These are phyloP conservation scores for Sorex araneus DNA, from an alignment of 2,113 vertebrate genomes.

Conservation along the genomic window DNA sequence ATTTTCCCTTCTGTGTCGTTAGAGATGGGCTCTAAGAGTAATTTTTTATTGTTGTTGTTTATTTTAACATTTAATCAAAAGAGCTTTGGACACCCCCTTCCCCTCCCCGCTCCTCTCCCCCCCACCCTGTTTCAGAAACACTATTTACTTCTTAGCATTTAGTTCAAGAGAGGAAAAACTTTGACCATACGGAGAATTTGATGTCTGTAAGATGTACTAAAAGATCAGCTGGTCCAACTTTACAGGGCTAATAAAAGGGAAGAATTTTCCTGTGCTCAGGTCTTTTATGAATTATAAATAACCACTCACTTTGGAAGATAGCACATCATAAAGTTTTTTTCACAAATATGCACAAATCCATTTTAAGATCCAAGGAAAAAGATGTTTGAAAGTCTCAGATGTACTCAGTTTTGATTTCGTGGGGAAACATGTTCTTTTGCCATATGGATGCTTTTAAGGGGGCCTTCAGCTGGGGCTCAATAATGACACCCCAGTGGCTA, in stretches of 20 bases:
- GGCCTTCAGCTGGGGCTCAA: constrained; percentile 71
- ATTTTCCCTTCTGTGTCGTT: constrained; percentile 79
- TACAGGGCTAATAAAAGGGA: constrained; percentile 81
- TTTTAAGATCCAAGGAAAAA: constrained; percentile 80
- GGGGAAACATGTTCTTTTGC: constrained; percentile 73
- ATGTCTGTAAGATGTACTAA: constrained; percentile 77
- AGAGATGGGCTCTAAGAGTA: constrained; percentile 68
- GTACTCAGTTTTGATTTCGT: constrained; percentile 77
- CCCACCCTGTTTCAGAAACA: constrained; percentile 64
- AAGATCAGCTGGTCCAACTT: constrained; percentile 83
- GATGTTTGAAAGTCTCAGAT: constrained; percentile 81
- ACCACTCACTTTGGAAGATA: constrained; percentile 82
- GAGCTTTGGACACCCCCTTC: constrained; percentile 72
- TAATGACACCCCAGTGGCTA: constrained; percentile 81
- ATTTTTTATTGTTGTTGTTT: constrained; percentile 74
- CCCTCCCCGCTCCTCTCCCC: too few species aligned
- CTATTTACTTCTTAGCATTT: constrained; percentile 67
- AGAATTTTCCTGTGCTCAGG: constrained; percentile 69
- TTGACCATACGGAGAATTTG: constrained; percentile 65
- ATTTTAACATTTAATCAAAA: constrained; percentile 81
- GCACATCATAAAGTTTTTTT: constrained; percentile 79
- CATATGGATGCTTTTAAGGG: constrained; percentile 76
- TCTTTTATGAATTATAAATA: constrained; percentile 86
- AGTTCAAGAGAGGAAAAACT: constrained; percentile 75
- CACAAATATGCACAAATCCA: constrained; percentile 83